Percentiles rank a stretch among this genome's conserved stretches.
These are phyloP conservation scores for Papilio helenus DNA, from an alignment of 1,140 invertebrate genomes.

Conservation along the genomic window DNA sequence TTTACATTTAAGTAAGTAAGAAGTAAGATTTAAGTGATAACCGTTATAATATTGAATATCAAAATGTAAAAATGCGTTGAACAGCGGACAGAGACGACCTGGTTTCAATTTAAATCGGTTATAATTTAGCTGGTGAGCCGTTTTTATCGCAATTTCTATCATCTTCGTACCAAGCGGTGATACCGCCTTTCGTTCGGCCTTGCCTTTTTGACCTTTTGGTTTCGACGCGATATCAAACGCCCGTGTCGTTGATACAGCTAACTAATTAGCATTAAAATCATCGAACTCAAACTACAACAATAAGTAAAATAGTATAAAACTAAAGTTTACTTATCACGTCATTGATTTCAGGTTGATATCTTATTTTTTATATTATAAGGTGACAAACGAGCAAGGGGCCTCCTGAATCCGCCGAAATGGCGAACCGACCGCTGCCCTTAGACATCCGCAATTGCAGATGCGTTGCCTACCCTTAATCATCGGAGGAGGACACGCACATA, in stretches of 20 bases:
- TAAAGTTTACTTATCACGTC: neutral
- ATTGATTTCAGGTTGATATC: neutral
- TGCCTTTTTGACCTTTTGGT: conserved; percentile 71
- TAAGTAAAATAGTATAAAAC: neutral
- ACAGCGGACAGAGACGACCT: conserved; percentile 10
- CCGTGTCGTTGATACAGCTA: neutral
- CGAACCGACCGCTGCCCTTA: no score
- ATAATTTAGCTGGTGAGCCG: conserved; percentile 57
- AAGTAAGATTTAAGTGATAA: no score
- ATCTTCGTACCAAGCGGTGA: conserved; percentile 67
- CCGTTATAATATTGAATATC: neutral
- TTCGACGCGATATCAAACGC: conserved; percentile 41
- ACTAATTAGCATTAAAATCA: conserved; percentile 18
- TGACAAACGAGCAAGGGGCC: no score
- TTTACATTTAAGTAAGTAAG: no score
- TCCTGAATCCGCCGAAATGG: no score
- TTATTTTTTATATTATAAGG: no score
- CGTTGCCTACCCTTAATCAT: no score
- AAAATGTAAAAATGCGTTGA: neutral
- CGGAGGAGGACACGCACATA: no score
- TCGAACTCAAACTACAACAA: neutral
- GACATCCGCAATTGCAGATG: no score
- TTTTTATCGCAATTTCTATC: conserved; percentile 61
- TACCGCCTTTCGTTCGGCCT: conserved; percentile 68
- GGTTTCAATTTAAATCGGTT: conserved; percentile 55